phyloP scores from a whole-genome alignment of 2,797 vertebrate species.

The Poeciliopsis presidionis region DNA sequence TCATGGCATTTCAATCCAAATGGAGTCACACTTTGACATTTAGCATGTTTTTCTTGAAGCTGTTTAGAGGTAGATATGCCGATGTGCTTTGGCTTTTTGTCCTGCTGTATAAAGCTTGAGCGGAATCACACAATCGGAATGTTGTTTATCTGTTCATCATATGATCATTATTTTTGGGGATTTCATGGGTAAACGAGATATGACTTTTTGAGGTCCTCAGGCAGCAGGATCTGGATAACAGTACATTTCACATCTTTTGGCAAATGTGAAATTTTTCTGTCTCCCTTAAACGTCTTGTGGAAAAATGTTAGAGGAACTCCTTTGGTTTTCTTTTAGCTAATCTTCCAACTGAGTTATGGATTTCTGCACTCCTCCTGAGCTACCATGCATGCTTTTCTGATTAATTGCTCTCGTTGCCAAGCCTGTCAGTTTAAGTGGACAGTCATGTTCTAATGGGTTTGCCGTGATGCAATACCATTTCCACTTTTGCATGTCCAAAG shows the following conservation, averaged over 20 bases:
- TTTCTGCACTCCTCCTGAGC: background rate
- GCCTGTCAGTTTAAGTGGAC: background rate
- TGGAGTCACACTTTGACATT: background rate
- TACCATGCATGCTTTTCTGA: background rate
- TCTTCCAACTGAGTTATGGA: background rate
- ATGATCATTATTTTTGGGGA: background rate
- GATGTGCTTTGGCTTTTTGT: background rate
- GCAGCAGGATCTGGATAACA: background rate
- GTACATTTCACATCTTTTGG: background rate
- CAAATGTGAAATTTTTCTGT: background rate
- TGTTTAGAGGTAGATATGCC: background rate
- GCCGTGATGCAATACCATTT: background rate
- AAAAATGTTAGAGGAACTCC: background rate
- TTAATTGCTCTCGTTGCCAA: background rate
- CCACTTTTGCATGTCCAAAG: background rate
- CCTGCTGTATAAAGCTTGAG: background rate
- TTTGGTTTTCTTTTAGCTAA: background rate
- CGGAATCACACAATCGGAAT: background rate
- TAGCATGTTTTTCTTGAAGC: background rate
- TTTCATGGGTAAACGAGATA: background rate
- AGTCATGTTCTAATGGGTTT: background rate
- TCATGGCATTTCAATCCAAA: background rate
- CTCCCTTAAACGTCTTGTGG: background rate
- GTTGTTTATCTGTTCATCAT: background rate
- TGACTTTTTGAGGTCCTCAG: background rate